Conservation (phyloP, 2,113 vertebrate genomes). For the Rhinoptilus africanus region DNA sequence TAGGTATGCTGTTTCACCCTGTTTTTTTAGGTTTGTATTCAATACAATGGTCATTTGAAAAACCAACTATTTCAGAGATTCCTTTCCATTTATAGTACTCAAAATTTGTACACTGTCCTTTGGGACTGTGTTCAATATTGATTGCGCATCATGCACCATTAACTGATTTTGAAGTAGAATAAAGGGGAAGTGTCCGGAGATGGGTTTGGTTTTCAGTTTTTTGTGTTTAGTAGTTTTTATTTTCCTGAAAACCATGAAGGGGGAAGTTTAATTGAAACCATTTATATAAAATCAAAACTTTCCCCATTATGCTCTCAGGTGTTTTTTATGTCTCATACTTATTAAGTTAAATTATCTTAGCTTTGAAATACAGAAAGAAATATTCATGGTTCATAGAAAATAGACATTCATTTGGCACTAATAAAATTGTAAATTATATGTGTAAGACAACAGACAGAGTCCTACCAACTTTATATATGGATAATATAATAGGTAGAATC, state of each 20-base stretch:
- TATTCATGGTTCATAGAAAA: background rate
- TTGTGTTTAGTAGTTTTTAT: background rate
- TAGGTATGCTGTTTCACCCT: background rate
- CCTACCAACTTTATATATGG: background rate
- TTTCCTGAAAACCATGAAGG: background rate
- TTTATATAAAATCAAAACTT: background rate
- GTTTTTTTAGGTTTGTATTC: background rate
- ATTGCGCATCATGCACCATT: background rate
- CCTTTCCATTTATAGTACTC: background rate
- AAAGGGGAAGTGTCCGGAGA: background rate
- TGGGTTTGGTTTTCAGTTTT: background rate
- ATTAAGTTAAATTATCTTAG: background rate
- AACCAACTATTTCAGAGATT: background rate
- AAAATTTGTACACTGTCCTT: background rate
- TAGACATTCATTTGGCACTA: background rate
- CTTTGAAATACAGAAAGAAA: background rate
- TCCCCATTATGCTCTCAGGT: background rate
- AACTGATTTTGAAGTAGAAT: background rate
- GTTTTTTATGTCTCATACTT: background rate
- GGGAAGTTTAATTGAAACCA: background rate
- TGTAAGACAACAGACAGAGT: background rate
- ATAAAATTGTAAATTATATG: background rate
- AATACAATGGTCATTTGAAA: background rate
- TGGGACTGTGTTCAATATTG: background rate
- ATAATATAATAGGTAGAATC: background rate